phyloP scores from a whole-genome alignment of 2,797 vertebrate species.

The Chrysocyon brachyurus region DNA sequence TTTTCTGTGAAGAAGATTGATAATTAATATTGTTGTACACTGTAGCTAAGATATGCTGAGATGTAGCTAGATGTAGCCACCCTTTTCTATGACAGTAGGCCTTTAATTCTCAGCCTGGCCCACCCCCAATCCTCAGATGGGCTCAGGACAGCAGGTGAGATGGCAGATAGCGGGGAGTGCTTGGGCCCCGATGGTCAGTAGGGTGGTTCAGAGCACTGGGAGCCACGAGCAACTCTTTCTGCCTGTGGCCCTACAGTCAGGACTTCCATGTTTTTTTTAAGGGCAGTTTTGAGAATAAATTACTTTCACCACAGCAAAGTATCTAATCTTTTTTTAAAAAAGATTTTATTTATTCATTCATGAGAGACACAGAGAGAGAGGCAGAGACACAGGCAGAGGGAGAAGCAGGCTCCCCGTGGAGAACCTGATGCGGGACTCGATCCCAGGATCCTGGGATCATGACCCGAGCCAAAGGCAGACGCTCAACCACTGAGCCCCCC shows the following conservation, averaged over 20 bases:
- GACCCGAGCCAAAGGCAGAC: too few relatives aligned
- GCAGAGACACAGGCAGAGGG: too few relatives aligned
- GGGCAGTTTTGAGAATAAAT: neutral
- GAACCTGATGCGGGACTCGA: too few relatives aligned
- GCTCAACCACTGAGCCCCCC: too few relatives aligned
- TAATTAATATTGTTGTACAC: neutral
- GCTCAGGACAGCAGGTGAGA: neutral
- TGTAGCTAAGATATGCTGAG: neutral
- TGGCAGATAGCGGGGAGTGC: neutral
- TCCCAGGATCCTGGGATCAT: too few relatives aligned
- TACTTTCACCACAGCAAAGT: neutral
- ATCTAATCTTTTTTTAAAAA: neutral
- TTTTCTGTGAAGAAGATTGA: neutral
- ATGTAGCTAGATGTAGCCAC: neutral
- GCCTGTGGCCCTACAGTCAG: neutral
- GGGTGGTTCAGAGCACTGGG: neutral
- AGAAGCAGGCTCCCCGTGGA: too few relatives aligned
- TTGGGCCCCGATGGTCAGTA: neutral
- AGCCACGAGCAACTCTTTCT: neutral
- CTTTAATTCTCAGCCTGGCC: neutral
- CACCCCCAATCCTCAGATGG: neutral
- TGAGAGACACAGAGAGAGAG: too few relatives aligned
- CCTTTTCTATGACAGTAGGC: neutral
- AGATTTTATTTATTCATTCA: too few relatives aligned
- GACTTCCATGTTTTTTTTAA: neutral